Base-by-base conservation (phyloP, 1,140 invertebrate species). In the Bombus waltoni region DNA sequence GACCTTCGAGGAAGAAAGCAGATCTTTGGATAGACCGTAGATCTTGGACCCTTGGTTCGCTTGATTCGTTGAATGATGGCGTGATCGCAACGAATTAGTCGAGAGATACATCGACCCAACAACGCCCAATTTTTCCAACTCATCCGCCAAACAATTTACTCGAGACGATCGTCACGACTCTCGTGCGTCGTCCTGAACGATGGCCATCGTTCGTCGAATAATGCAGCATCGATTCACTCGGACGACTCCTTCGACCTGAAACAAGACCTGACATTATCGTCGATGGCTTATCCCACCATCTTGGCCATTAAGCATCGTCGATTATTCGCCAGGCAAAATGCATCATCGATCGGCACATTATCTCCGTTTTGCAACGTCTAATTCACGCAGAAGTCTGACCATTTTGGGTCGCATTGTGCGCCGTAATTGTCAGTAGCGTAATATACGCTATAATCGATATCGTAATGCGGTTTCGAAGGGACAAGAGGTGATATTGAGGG, bases 371-470 rank as follows among this genome's bases (percentile, higher is more conserved):
- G 81, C 53, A 44, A 35, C 57, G 71, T 47, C 78, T 70, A 70
- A 70, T 80, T 66, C 78, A 70, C 78, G 65, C 44, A 80, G 78
- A 80, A 80, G 65, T 80, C 65, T 80, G 53, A 32, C 35, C 44
- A 65, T 47, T 80, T 70, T 80, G 38, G 78, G 65, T 44, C 15
- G 78, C 65, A 80, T 80, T 80, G 80, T 73, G 70, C 80, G 4
- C 47, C 70, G 80, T 81, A 81, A 81, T 81, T 81, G 80, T 73
- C 80, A 81, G n/a, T 42, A 10, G 68, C 40, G 68, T 81, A 73
- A 81, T 81, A 73, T 81, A 81, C 40, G 80, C 80, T 35, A 70
- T 81, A 81, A 81, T 81, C 80, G 80, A 81, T 81, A 81, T 62
- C 70, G 80, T 73, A 81, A 81, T 81, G 47, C 40, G 44, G 38